phyloP scores from a whole-genome alignment of 2,113 vertebrate species.

The Meriones unguiculatus region DNA sequence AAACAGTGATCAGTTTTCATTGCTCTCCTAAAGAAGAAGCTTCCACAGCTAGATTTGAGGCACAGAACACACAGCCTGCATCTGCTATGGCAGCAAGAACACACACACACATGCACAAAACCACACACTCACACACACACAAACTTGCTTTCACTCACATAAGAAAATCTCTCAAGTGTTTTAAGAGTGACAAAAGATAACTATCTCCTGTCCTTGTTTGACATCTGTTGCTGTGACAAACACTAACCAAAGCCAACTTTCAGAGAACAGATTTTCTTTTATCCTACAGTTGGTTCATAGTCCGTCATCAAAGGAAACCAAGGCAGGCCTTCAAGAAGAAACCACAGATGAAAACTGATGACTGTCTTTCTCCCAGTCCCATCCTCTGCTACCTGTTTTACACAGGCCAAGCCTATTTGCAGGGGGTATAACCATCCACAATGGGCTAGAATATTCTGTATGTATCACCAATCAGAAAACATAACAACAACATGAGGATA shows the following conservation, averaged over 20 bases:
- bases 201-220: background rate
- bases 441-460: background rate
- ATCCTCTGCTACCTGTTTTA: background rate
- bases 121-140: background rate
- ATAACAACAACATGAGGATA: background rate
- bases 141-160: background rate
- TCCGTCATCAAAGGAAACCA: background rate
- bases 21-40: background rate
- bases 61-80: background rate
- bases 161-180: background rate
- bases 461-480: background rate
- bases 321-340: background rate
- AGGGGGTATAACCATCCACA: background rate
- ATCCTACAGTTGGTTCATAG: background rate
- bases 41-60: background rate
- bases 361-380: background rate
- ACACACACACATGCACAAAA: too few species aligned
- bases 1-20: background rate
- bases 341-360: background rate
- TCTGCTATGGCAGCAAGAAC: background rate
- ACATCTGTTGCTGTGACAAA: background rate
- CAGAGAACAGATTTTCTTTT: background rate
- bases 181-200: slow-evolving; percentile 38
- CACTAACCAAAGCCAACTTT: background rate
- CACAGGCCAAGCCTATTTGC: background rate